A percentile compares a stretch with the other conserved stretches of the same genome.
Conservation (phyloP, 2,797 vertebrate species). For the Danio aesculapii region DNA sequence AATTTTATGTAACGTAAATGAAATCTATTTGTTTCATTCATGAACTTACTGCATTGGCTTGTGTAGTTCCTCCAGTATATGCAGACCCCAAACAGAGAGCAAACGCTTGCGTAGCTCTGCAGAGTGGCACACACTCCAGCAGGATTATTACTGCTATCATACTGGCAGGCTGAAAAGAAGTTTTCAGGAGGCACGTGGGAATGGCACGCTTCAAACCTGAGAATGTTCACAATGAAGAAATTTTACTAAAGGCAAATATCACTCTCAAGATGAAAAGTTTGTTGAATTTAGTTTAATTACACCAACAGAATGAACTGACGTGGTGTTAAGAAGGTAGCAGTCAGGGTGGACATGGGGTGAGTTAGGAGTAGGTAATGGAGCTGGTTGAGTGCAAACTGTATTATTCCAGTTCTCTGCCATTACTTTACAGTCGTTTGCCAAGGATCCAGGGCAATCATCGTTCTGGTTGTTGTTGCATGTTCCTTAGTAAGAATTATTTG, state of each 20-base stretch:
- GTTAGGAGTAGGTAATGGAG: slow-evolving; percentile 59
- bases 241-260: neutral
- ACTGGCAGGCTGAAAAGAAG: slow-evolving; percentile 78
- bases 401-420: slow-evolving; percentile 87
- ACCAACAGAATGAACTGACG: slow-evolving; percentile 61
- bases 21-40: neutral
- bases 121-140: slow-evolving; percentile 78
- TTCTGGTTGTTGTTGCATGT: slow-evolving; percentile 86
- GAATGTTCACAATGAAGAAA: neutral
- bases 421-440: slow-evolving; percentile 77
- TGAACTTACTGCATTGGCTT: slow-evolving; percentile 78
- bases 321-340: slow-evolving; percentile 74
- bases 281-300: neutral
- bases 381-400: slow-evolving; percentile 78
- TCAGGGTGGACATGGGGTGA: slow-evolving; percentile 69
- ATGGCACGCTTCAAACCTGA: slow-evolving; percentile 85
- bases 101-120: slow-evolving; percentile 83
- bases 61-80: slow-evolving; percentile 82
- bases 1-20: neutral
- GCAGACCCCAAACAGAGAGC: slow-evolving; percentile 78
- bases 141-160: slow-evolving; percentile 77
- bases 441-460: slow-evolving; percentile 88
- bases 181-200: slow-evolving; percentile 73
- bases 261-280: neutral
- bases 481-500: slow-evolving; percentile 73